A percentile compares a stretch with the other conserved stretches of the same genome.
Conservation (phyloP, 2,797 vertebrate species). For the Cyclura pinguis region DNA sequence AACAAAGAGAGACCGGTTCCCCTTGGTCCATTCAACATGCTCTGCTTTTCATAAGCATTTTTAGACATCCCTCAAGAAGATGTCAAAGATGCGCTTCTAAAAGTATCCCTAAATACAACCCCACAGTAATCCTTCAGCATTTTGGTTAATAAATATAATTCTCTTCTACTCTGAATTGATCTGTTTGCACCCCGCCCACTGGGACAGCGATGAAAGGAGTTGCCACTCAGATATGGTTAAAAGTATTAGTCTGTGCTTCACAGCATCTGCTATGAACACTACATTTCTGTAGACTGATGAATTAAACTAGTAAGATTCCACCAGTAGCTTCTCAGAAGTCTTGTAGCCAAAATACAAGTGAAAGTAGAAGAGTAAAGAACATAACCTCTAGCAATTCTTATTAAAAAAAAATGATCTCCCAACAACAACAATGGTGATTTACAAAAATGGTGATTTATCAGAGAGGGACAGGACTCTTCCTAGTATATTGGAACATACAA, state of each 20-base stretch:
- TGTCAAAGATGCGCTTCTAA: background rate
- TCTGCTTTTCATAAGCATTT: background rate
- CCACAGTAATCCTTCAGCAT: background rate
- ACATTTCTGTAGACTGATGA: background rate
- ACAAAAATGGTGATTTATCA: background rate
- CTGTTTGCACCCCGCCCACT: background rate
- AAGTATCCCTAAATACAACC: background rate
- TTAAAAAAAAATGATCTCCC: background rate
- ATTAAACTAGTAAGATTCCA: background rate
- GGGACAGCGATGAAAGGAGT: background rate
- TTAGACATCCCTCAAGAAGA: background rate
- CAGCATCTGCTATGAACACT: background rate
- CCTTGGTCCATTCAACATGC: too few species aligned
- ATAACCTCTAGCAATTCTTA: background rate
- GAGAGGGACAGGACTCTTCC: background rate
- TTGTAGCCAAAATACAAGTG: background rate
- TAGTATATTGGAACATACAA: background rate
- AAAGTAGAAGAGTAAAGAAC: background rate
- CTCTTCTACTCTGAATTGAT: background rate
- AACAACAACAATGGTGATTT: too few species aligned
- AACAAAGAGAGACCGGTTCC: too few species aligned
- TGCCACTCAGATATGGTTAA: background rate
- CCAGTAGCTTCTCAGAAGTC: background rate
- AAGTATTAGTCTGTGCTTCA: too few species aligned
- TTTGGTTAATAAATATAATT: background rate